Base-by-base conservation (phyloP, 2,888 invertebrate species). In the Patella pellucida region DNA sequence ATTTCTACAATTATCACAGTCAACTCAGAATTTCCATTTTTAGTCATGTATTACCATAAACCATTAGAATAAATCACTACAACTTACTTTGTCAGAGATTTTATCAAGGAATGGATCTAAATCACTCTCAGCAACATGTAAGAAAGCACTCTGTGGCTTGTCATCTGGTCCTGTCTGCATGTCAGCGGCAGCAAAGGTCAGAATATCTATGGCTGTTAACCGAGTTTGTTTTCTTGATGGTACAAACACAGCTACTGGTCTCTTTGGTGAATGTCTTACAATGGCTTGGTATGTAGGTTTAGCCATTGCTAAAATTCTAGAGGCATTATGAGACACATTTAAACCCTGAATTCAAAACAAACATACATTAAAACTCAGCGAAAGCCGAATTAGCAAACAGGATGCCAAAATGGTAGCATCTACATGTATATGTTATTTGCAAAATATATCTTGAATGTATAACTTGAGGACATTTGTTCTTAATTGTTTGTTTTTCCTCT, bases 211-310 rank as follows among this genome's bases (percentile, higher is more conserved):
- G 0, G 99, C 99, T 0, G 98, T 96, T n/a, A 98, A 92, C 16
- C 97, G 93, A 0, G 97, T 95, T 91, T 97, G 97, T 75, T 97
- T 95, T 0, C 98, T 93, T 0, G 96, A 96, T 0, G 91, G 91
- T 9, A 91, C 91, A 83, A 90, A 91, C 67, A 91, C 86, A 31
- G 91, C 86, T 71, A 87, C 88, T 4, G 91, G 90, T 76, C 89
- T 90, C 76, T 85, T 86, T 3, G 86, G 83, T 15, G 87, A 86
- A 77, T 88, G 86, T 50, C 96, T 94, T 2, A 95, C 89, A 56
- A 99, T 95, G 0, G 97, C 95, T 91, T 97, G 97, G 92, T 98
- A 99, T 0, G 97, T 96, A 0, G 99, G 99, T 89, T 98, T 98
- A 0, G 96, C 96, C 99, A 99, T 99, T 0, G 99, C 97, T 0